Conservation (phyloP, 2,113 vertebrate species). For the Sorex fumeus region DNA sequence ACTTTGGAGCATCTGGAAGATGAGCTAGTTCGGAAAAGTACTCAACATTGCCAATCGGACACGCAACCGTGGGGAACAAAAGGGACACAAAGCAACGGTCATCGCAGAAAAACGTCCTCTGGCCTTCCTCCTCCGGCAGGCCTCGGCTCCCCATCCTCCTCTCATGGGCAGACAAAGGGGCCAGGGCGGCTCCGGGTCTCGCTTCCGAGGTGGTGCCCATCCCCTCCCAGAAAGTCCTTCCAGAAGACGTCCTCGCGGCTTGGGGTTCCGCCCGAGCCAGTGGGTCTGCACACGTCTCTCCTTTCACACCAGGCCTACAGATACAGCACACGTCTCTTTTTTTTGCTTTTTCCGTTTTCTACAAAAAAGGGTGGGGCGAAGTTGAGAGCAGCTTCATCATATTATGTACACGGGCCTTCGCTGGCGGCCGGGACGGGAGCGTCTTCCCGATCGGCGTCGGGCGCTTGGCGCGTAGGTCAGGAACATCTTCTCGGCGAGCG, state of each 20-base stretch:
- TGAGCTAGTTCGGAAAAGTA: no score
- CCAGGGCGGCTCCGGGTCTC: background rate
- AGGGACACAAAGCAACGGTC: constrained; percentile 36
- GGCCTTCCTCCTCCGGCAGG: background rate
- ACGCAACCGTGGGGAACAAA: constrained; percentile 31
- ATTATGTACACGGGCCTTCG: constrained; percentile 74
- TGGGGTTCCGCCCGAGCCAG: no score
- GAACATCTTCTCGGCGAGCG: background rate
- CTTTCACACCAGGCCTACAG: constrained; percentile 50
- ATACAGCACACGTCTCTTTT: background rate
- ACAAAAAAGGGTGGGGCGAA: constrained; percentile 49
- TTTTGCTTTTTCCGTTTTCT: no score
- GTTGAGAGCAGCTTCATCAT: no score
- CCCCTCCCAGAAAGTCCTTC: constrained; percentile 53
- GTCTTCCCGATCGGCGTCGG: constrained; percentile 40
- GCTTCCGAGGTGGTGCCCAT: background rate
- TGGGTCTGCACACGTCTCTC: no score
- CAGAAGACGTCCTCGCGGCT: constrained; percentile 70
- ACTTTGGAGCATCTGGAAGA: no score
- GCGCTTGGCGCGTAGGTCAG: background rate
- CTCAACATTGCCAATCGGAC: no score
- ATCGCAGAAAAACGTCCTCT: constrained; percentile 16
- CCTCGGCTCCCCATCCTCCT: constrained; percentile 4
- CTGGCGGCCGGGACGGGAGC: constrained; percentile 28
- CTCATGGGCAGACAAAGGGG: background rate